Conservation (phyloP, 2,113 vertebrate genomes). For the Entomyzon cyanotis region DNA sequence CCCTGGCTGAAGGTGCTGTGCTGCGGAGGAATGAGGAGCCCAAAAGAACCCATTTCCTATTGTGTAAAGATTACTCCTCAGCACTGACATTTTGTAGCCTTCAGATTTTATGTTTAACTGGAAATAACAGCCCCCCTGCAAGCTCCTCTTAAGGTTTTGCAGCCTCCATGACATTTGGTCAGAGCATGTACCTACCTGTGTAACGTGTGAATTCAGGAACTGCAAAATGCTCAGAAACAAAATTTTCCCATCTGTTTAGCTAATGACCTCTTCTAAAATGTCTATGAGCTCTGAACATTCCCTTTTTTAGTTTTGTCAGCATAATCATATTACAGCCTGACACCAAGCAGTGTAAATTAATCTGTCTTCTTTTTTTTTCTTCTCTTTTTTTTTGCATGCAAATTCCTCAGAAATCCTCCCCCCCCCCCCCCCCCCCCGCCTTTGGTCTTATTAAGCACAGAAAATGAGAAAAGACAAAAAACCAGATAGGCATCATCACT, state of each 20-base stretch:
- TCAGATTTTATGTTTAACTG: neutral
- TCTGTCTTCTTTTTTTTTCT: neutral
- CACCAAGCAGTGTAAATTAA: constrained; percentile 49
- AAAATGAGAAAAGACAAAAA: neutral
- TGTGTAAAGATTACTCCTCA: neutral
- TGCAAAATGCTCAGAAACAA: neutral
- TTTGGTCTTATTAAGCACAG: constrained; percentile 31
- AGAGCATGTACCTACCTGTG: neutral
- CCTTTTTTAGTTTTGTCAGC: constrained; percentile 49
- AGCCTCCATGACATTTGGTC: neutral
- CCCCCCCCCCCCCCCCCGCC: neutral
- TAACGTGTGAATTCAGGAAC: neutral
- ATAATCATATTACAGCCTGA: constrained; percentile 58
- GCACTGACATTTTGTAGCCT: neutral
- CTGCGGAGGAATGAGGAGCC: accelerated
- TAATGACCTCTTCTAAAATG: constrained; percentile 37
- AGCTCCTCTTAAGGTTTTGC: neutral
- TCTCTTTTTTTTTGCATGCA: neutral
- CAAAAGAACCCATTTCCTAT: neutral
- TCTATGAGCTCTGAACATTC: constrained; percentile 27
- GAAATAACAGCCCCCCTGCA: neutral
- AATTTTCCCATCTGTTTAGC: neutral
- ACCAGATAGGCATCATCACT: neutral
- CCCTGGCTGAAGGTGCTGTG: accelerated
- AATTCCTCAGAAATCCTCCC: neutral